A percentile compares a stretch with the other conserved stretches of the same genome.
Conservation (phyloP, 2,797 vertebrate genomes). For the Tapirus indicus region DNA sequence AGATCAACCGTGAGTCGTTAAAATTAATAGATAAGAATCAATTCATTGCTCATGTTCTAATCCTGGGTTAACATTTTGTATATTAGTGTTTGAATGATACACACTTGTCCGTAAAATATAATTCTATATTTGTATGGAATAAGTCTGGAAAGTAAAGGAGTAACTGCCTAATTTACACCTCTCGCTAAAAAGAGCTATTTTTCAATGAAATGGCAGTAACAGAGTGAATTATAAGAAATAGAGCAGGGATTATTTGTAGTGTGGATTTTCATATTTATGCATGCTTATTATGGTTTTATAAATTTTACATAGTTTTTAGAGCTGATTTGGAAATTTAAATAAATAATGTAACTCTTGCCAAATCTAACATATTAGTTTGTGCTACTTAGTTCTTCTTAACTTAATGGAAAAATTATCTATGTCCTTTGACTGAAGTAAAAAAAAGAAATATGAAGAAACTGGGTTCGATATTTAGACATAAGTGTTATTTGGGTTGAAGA, state of each 20-base stretch:
- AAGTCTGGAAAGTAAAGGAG: background rate
- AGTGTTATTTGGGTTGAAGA: constrained; percentile 60
- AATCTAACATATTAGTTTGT: background rate
- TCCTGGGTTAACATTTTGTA: background rate
- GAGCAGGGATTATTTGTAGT: constrained; percentile 60
- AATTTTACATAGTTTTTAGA: constrained; percentile 77
- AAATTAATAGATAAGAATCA: constrained; percentile 48
- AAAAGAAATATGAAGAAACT: background rate
- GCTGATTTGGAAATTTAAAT: constrained; percentile 65
- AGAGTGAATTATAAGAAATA: constrained; percentile 70
- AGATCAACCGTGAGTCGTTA: constrained; percentile 44
- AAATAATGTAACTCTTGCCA: background rate
- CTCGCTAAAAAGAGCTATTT: background rate
- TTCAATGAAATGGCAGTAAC: background rate
- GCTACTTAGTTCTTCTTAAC: background rate
- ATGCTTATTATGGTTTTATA: constrained; percentile 78
- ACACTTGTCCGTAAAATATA: background rate
- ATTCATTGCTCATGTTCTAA: constrained; percentile 57
- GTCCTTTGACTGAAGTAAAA: constrained; percentile 41
- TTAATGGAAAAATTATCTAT: constrained; percentile 46
- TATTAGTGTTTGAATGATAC: constrained; percentile 33
- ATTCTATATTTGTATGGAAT: background rate
- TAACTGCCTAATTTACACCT: background rate
- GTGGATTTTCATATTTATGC: constrained; percentile 72
- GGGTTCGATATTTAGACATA: constrained; percentile 68